Base-by-base conservation (phyloP, 1,140 invertebrate genomes). In the Dendrolimus punctatus region DNA sequence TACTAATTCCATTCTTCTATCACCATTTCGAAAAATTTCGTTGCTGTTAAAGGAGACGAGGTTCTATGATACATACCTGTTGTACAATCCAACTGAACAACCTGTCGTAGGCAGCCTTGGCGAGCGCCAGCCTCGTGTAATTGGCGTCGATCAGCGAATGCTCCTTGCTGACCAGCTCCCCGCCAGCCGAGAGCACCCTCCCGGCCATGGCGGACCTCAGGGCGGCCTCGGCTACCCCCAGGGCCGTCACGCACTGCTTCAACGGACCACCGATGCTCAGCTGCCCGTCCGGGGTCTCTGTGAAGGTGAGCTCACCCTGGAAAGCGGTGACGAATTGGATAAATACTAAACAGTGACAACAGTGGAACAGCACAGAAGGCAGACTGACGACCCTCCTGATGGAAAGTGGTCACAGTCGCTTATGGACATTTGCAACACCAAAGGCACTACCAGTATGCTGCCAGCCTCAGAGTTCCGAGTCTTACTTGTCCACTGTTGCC, bases 71-170 rank as follows among this genome's bases (percentile, higher is more conserved):
- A 23, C 23, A 23, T 7, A 84, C 81, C 78, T 85, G 88, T 23
- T 92, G 89, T 5, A 98, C 96, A 51, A 99, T 96, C 95, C 96
- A 98, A 0, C 93, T 92, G 80, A 99, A 99, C 37, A 99, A 87
- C 42, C 95, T 88, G 65, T 98, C 96, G 69, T 98, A 98, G 46
- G 98, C 91, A 5, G 96, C 96, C 89, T 99, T 99, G 8, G 96
- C 95, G 60, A 99, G 89, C 0, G 98, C 97, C 88, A 98, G 95
- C 68, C 96, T 88, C n/a, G 96, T 97, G 84, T 95, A 97, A 60
- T 93, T 89, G 2, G 97, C 96, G 75, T 98, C 95, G 3, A 85
- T 88, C 40, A 93, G 88, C 51, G 94, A 96, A 69, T 98, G 95
- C 57, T 91, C 91, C 88, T 99, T 99, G 75, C 95, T 92, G 90